Percentiles rank a stretch among this genome's conserved stretches.
Conservation (phyloP, 2,113 vertebrate species). For the Stercorarius parasiticus region DNA sequence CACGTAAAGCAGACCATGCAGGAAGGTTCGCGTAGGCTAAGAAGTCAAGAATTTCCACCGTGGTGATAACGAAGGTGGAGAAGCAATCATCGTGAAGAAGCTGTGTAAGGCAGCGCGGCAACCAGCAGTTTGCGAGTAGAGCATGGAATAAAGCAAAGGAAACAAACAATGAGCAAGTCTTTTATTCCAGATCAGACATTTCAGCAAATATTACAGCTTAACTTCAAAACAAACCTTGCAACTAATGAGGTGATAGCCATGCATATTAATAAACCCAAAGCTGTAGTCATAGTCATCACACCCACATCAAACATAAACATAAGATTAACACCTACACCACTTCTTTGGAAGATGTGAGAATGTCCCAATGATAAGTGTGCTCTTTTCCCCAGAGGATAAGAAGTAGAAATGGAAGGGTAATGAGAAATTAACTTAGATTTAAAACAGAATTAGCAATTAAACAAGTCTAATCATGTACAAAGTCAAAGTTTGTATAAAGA, state of each 20-base stretch:
- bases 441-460: slow-evolving; percentile 68
- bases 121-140: background rate
- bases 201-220: slow-evolving; percentile 65
- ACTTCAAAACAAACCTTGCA: slow-evolving; percentile 76
- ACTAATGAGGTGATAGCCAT: slow-evolving; percentile 79
- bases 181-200: slow-evolving; percentile 56
- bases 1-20: background rate
- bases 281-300: slow-evolving; percentile 64
- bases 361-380: slow-evolving; percentile 72
- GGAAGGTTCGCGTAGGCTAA: background rate
- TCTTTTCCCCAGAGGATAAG: slow-evolving; percentile 75
- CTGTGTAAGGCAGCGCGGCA: background rate
- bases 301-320: slow-evolving; percentile 76
- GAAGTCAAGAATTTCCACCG: background rate
- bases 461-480: slow-evolving; percentile 51
- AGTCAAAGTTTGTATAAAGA: slow-evolving; percentile 63
- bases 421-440: slow-evolving; percentile 74
- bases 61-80: background rate
- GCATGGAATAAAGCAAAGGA: slow-evolving; percentile 44
- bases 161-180: slow-evolving; percentile 69
- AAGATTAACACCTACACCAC: slow-evolving; percentile 76
- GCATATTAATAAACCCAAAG: slow-evolving; percentile 73
- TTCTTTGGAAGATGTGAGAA: slow-evolving; percentile 76
- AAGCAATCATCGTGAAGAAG: background rate
- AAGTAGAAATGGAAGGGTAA: slow-evolving; percentile 72